phyloP scores from a whole-genome alignment of 2,797 vertebrate species.

The Scleropages formosus region DNA sequence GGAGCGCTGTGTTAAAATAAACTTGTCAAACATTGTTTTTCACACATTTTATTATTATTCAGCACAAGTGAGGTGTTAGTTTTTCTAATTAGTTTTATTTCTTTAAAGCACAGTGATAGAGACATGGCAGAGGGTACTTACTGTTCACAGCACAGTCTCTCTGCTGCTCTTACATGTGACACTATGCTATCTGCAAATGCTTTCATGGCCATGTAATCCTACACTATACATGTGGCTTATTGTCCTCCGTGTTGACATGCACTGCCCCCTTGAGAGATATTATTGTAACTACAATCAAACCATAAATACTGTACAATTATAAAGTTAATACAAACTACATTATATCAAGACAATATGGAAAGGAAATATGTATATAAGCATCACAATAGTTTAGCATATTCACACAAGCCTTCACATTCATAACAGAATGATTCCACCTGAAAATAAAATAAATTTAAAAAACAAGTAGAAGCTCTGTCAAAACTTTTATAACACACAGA shows the following conservation, averaged over 20 bases:
- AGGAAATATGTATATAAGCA: not conserved
- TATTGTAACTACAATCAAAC: conserved; percentile 12
- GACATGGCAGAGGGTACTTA: not conserved
- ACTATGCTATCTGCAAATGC: not conserved
- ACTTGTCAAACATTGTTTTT: conserved; percentile 5
- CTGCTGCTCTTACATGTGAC: not conserved
- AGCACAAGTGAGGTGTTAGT: not conserved
- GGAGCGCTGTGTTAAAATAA: not conserved
- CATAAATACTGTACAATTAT: not conserved
- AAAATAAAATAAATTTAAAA: conserved; percentile 1
- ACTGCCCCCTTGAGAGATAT: conserved; percentile 25
- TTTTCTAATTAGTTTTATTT: not conserved
- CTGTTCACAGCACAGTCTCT: not conserved
- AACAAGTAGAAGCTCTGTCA: not conserved
- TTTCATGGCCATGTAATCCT: too few relatives aligned
- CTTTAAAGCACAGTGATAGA: not conserved
- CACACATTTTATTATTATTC: conserved; percentile 13
- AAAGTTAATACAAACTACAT: not conserved
- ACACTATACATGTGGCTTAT: not conserved
- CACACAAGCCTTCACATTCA: not conserved
- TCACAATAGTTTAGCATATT: conserved; percentile 9
- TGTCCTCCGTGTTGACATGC: not conserved
- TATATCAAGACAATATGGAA: not conserved
- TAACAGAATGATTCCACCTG: not conserved
- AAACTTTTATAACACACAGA: not conserved